Base-by-base conservation (phyloP, 2,797 vertebrate genomes). In the Peromyscus aztecus region DNA sequence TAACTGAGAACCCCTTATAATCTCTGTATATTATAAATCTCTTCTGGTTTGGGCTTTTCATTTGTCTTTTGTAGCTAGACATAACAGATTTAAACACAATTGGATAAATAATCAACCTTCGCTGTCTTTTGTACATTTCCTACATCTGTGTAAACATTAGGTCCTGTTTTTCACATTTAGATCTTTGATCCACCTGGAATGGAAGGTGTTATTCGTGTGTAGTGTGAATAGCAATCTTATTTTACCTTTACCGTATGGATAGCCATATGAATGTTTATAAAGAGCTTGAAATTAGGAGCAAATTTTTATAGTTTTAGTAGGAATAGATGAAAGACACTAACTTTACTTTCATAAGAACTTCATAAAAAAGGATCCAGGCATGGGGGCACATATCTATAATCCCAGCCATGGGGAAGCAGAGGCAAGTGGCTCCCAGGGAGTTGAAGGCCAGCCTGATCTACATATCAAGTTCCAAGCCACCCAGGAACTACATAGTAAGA, bases 201-300 rank as follows among this genome's bases (percentile, higher is more conserved):
- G 63, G 43, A 84, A 84, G 10, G n/a, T 65, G 52, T 73, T 86
- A 31, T 87, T 86, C 65, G 17, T 31, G 7, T n/a, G 19, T 77
- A 34, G 65, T 95, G 82, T 95, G 65, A 95, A 34, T 46, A 52
- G 52, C 4, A 19, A 73, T 82, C 82, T 95, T 91, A 94, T 81
- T 96, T 96, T 90, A 76, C 49, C 84, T 88, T 81, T 90, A 85
- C 89, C 77, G 73, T 91, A n/a, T 91, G 87, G 65, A 13, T 81
- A 76, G 40, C 55, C 77, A 75, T 77, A 63, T 82, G 82, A 92
- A 73, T 95, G 24, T 80, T 90, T 89, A 85, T 91, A 94, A 84
- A 77, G 71, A 88, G 29, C 0, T 29, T 46, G 11, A 46, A 77
- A 81, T 43, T 40, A 87, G 27, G 52, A 59, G 85, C 55, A 76